Conservation (phyloP, 2,797 vertebrate species). For the Enoplosus armatus region DNA sequence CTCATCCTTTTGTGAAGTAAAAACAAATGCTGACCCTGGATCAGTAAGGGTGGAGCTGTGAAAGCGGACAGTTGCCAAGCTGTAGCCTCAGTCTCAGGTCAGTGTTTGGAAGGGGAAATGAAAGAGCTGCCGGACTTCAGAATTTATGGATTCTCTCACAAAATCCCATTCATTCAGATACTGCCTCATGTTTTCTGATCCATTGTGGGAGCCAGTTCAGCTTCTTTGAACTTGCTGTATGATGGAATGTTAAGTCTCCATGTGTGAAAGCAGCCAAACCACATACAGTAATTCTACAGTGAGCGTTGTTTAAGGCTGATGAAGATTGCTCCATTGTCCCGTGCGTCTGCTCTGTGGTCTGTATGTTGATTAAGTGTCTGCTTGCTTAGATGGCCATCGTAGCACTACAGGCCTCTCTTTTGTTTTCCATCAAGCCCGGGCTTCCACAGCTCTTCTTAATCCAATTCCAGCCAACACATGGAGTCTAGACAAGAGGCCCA, state of each 20-base stretch:
- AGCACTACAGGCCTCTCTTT: conserved; percentile 63
- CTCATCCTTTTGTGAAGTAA: conserved; percentile 53
- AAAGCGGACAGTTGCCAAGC: conserved; percentile 57
- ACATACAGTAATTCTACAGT: conserved; percentile 34
- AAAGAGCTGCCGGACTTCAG: conserved; percentile 7
- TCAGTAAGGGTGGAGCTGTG: conserved; percentile 44
- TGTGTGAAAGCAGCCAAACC: conserved; percentile 51
- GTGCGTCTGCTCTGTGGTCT: conserved; percentile 57
- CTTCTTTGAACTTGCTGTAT: conserved; percentile 33
- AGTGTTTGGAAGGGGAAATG: conserved; percentile 32
- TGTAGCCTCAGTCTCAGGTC: conserved; percentile 32
- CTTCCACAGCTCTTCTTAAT: conserved; percentile 64
- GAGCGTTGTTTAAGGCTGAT: conserved; percentile 48
- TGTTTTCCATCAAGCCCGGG: conserved; percentile 66
- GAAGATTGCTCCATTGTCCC: conserved; percentile 52
- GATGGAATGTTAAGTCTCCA: conserved; percentile 28
- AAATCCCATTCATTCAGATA: conserved; percentile 21
- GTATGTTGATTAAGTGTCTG: conserved; percentile 70
- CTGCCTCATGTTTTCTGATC: conserved; percentile 14
- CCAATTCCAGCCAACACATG: conserved; percentile 69
- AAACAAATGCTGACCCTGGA: conserved; percentile 61
- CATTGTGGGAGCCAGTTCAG: conserved; percentile 14
- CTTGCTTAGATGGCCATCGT: conserved; percentile 57
- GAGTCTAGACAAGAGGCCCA: conserved; percentile 76
- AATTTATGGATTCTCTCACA: conserved; percentile 18